Evolutionary conservation across 2,113 vertebrate genomes (phyloP).

Genomic region (Emydocephalus ijimae): DNA sequence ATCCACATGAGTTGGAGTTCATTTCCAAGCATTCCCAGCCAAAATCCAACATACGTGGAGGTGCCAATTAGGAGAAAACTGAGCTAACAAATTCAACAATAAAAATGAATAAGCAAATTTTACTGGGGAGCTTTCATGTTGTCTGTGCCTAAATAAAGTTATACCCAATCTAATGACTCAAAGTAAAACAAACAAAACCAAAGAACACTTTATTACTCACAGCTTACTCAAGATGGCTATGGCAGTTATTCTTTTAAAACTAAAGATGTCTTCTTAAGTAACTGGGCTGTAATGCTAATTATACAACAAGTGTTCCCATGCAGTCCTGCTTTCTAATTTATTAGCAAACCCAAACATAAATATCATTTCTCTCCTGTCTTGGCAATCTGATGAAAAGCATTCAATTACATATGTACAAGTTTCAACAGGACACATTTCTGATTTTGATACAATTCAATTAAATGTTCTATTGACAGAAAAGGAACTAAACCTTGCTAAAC

Average conservation of each 20-base stretch:
- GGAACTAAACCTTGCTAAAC: slow-evolving; percentile 2
- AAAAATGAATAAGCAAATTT: slow-evolving; percentile 29
- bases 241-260: slow-evolving; percentile 45
- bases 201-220: neutral
- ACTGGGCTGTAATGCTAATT: neutral
- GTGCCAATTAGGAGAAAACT: neutral
- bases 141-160: slow-evolving; percentile 4
- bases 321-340: slow-evolving; percentile 15
- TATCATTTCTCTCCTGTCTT: neutral
- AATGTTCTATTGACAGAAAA: slow-evolving; percentile 19
- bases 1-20: neutral
- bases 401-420: neutral
- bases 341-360: neutral
- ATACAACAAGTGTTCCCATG: slow-evolving; percentile 23
- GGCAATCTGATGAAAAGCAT: fast-evolving
- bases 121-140: neutral
- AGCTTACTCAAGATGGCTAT: slow-evolving; percentile 36
- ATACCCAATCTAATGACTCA: neutral
- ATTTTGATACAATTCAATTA: slow-evolving; percentile 21
- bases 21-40: neutral
- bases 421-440: neutral
- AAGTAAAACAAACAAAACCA: neutral
- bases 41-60: neutral
- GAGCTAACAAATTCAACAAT: slow-evolving; percentile 21
- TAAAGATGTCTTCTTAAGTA: slow-evolving; percentile 48